phyloP scores from a whole-genome alignment of 2,888 invertebrate genomes.

The Himalopsyche anomala region DNA sequence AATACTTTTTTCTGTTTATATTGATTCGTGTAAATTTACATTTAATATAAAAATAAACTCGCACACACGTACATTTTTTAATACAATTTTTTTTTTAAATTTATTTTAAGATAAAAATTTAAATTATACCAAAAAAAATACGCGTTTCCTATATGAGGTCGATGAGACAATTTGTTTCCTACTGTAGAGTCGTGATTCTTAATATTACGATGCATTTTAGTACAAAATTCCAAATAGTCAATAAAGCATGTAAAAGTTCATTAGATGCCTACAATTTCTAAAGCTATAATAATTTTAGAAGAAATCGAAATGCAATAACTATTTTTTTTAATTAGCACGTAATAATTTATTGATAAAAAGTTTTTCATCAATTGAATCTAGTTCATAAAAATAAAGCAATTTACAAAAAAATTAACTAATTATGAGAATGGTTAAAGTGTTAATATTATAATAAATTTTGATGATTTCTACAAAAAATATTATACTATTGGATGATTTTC shows the following conservation, averaged over 20 bases:
- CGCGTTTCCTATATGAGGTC: too few species aligned
- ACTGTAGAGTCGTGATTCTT: conserved; percentile 61
- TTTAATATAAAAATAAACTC: too few species aligned
- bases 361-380: neutral
- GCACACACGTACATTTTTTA: too few species aligned
- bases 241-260: conserved; percentile 39
- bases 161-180: conserved; percentile 54
- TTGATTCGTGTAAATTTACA: too few species aligned
- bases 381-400: conserved; percentile 15
- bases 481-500: neutral
- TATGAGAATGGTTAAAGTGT: neutral
- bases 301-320: conserved; percentile 6
- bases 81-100: too few species aligned
- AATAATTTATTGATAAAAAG: conserved; percentile 1
- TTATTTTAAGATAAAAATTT: too few species aligned
- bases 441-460: neutral
- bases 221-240: neutral
- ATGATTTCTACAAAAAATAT: conserved; percentile 15
- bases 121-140: too few species aligned
- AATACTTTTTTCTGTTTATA: too few species aligned
- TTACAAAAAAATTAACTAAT: neutral
- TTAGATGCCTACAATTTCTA: neutral
- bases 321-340: neutral
- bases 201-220: conserved; percentile 29
- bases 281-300: neutral